A percentile compares a stretch with the other conserved stretches of the same genome.
Conservation (phyloP, 2,797 vertebrate genomes). For the Steatocranus sp. region DNA sequence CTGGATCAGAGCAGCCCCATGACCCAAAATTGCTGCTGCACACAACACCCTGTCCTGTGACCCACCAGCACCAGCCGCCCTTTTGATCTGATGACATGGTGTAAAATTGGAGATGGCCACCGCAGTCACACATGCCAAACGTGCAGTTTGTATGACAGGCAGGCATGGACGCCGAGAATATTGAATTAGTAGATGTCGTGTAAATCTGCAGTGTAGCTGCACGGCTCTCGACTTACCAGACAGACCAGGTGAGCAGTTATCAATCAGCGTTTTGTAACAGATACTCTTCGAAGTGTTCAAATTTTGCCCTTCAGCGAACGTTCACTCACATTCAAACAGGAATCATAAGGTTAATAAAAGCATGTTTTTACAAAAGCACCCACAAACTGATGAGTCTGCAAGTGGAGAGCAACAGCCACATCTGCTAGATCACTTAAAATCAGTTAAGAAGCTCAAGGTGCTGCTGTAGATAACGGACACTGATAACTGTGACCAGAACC, state of each 20-base stretch:
- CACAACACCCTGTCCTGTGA: conserved; percentile 43
- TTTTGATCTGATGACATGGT: conserved; percentile 68
- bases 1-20: too few relatives aligned
- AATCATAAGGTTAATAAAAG: background rate
- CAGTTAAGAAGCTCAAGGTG: conserved; percentile 64
- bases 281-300: background rate
- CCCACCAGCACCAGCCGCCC: background rate
- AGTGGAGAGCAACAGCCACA: conserved; percentile 24
- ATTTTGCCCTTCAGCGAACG: background rate
- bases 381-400: background rate
- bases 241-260: conserved; percentile 25
- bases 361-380: background rate
- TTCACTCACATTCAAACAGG: background rate
- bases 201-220: conserved; percentile 10
- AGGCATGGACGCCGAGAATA: conserved; percentile 49
- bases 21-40: conserved; percentile 25
- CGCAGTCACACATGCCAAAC: conserved; percentile 54
- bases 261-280: conserved; percentile 1
- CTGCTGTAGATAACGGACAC: conserved; percentile 47
- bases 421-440: conserved; percentile 71
- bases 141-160: conserved; percentile 30
- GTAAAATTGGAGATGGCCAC: conserved; percentile 53
- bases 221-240: conserved; percentile 25
- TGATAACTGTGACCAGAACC: conserved; percentile 54
- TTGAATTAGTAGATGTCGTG: conserved; percentile 68